Conservation (phyloP, 2,113 vertebrate species). For the Potamarius usumacintae region DNA sequence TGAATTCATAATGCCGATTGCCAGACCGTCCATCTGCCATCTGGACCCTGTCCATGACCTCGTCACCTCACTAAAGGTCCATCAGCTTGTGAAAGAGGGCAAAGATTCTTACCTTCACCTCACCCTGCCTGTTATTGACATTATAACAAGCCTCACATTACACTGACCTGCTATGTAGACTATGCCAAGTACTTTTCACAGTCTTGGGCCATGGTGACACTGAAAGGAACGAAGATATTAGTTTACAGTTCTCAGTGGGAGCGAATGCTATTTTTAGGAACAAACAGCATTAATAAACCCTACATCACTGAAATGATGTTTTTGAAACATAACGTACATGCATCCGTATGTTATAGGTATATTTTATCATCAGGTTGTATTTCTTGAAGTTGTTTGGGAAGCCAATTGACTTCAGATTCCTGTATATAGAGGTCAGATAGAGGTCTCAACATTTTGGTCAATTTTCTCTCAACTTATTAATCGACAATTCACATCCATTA, state of each 20-base stretch:
- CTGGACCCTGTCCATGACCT: constrained; percentile 23
- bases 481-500: neutral
- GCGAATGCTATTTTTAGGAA: no score
- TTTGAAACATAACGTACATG: no score
- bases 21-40: neutral
- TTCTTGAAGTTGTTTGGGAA: neutral
- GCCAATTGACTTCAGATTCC: neutral
- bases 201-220: neutral
- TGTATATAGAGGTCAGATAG: neutral
- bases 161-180: neutral
- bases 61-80: constrained; percentile 21
- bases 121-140: constrained; percentile 19
- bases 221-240: neutral
- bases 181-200: neutral
- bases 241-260: neutral
- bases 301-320: no score
- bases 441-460: neutral
- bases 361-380: neutral
- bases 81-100: constrained; percentile 1
- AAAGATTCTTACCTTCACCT: constrained; percentile 20
- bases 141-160: constrained; percentile 9
- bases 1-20: constrained; percentile 35
- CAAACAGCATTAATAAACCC: neutral
- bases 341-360: neutral
- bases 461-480: neutral